Percentiles rank a stretch among this genome's conserved stretches.
phyloP scores from a whole-genome alignment of 2,888 invertebrate species.

The Athetis lepigone region DNA sequence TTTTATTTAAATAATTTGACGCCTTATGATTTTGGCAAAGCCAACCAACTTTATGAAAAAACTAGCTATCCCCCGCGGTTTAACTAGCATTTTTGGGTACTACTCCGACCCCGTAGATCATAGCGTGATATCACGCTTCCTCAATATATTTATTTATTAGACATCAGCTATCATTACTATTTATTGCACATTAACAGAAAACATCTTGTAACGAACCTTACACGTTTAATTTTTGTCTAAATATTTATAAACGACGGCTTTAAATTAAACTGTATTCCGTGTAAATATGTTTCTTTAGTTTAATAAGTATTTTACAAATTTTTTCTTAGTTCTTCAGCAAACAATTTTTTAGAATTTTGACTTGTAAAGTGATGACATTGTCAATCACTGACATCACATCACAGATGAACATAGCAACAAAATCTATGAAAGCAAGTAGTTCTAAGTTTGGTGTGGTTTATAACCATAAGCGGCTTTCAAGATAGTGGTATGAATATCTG shows the following conservation, averaged over 20 bases:
- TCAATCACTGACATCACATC: background rate
- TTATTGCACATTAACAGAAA: too few species aligned
- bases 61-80: too few species aligned
- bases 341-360: conserved; percentile 43
- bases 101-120: too few species aligned
- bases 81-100: too few species aligned
- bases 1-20: background rate
- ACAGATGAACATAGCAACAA: background rate
- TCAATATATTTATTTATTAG: too few species aligned
- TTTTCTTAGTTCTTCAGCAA: conserved; percentile 23
- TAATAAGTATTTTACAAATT: conserved; percentile 39
- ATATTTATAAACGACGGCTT: background rate
- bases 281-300: conserved; percentile 23
- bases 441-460: too few species aligned
- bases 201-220: background rate
- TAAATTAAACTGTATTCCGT: conserved; percentile 5
- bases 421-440: background rate
- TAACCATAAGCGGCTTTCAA: too few species aligned
- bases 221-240: conserved; percentile 18
- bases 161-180: too few species aligned
- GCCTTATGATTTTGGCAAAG: background rate
- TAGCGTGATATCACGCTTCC: too few species aligned
- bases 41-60: background rate
- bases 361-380: conserved; percentile 34
- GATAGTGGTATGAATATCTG: too few species aligned